Evolutionary conservation across 2,888 invertebrate genomes (phyloP).

Genomic region (Sussaba pulchella): DNA sequence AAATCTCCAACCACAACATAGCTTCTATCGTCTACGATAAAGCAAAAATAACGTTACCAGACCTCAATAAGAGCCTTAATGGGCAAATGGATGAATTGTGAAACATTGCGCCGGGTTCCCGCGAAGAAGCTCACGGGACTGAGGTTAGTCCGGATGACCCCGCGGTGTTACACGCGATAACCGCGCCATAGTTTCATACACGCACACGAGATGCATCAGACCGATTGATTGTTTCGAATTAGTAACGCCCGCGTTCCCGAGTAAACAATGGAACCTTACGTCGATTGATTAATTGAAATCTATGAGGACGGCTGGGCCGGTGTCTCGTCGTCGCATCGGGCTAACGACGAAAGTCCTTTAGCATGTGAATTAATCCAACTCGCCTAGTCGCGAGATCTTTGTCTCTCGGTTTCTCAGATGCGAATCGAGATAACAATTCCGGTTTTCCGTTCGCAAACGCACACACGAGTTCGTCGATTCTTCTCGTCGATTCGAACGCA

Average conservation of each 20-base stretch:
- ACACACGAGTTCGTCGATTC: not conserved
- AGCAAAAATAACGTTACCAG: too few relatives aligned
- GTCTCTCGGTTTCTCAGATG: slow-evolving; percentile 1
- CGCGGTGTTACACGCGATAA: slow-evolving; percentile 46
- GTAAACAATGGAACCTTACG: slow-evolving; percentile 56
- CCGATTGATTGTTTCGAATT: slow-evolving; percentile 66
- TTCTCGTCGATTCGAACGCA: too few relatives aligned
- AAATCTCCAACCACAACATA: too few relatives aligned
- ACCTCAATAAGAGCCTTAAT: too few relatives aligned
- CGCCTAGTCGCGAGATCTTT: slow-evolving; percentile 20
- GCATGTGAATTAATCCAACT: slow-evolving; percentile 11
- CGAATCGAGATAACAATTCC: slow-evolving; percentile 29
- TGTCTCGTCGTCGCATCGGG: slow-evolving; percentile 4
- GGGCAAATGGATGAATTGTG: too few relatives aligned
- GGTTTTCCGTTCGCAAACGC: slow-evolving; percentile 5
- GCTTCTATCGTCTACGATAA: too few relatives aligned
- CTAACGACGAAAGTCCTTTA: not conserved
- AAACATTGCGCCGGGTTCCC: slow-evolving; percentile 13
- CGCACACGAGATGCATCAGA: not conserved
- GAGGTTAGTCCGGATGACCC: slow-evolving; percentile 54
- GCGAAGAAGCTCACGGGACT: slow-evolving; percentile 36
- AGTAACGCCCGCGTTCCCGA: slow-evolving; percentile 56
- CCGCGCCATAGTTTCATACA: slow-evolving; percentile 24
- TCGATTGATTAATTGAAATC: slow-evolving; percentile 66
- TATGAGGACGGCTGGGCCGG: slow-evolving; percentile 45